Evolutionary conservation across 2,113 vertebrate species (phyloP), one percentile per base, ranked within the genome.

Genomic region (Sebastes fasciatus): DNA sequence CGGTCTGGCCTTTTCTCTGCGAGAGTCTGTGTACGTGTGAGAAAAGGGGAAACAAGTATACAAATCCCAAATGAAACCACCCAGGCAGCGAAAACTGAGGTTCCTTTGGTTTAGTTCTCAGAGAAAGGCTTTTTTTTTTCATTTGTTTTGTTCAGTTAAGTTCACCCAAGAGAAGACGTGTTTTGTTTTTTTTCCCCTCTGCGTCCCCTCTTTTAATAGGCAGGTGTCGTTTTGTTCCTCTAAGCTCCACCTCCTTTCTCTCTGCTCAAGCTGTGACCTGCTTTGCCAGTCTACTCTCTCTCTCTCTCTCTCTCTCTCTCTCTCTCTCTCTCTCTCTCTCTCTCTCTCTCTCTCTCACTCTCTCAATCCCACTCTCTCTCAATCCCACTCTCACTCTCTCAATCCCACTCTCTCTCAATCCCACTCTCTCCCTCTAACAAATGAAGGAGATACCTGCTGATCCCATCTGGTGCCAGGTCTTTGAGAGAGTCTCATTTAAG

Each of bases 221-320:
- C 90, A 86, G 88, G 78, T 89, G 86, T 82, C 40, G 76, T 87
- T 92, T 87, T 90, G 80, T 90, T 58, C 54, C 77, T 60, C 51
- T 23, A 8, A 49, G 62, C 83, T 58, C 73, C 78, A 4, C 84
- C 71, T 80, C 83, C 40, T 10, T 51, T 77, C 21, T 63, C 10
- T 75, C 64, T 12, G 45, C 46, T 90, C 82, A 89, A 80, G 85
- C 88, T 83, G 84, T 81, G 86, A 90, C 91, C 91, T 90, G 90
- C 73, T 92, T 76, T 75, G 67, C 70, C 72, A 67, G n/a, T 54
- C n/a, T 34, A 12, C 69, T 76, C 45, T 3, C 43, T n/a, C 16
- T n/a, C 23, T 43, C 14, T 9, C 43, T 51, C 16, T 77, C n/a
- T 60, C 45, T 42, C 43, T 68, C n/a, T 70, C 9, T 0, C 57